These are phyloP conservation scores for Gnatocerus cornutus DNA, from an alignment of 2,888 invertebrate species.

Conservation along the genomic window DNA sequence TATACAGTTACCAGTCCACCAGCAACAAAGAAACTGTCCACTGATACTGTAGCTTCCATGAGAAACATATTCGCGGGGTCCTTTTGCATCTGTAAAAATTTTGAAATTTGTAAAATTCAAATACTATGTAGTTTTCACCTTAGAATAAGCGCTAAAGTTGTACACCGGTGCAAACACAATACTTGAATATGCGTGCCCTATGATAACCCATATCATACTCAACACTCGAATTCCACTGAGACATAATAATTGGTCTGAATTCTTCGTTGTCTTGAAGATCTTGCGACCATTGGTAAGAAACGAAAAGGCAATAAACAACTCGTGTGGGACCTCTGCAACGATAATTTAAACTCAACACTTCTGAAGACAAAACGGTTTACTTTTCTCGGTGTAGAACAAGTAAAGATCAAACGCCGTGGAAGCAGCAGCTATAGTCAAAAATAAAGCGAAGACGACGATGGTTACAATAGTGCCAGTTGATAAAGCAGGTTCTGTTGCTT, in stretches of 20 bases:
- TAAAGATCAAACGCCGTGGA: slow-evolving; percentile 19
- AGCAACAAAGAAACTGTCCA: slow-evolving; percentile 77
- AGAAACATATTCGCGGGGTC: slow-evolving; percentile 44
- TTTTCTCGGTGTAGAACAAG: slow-evolving; percentile 17
- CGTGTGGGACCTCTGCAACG: slow-evolving; percentile 25
- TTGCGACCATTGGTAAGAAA: slow-evolving; percentile 39
- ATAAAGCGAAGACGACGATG: slow-evolving; percentile 11
- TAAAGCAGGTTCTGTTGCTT: slow-evolving; percentile 30
- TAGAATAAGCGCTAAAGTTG: no score
- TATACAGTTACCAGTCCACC: slow-evolving; percentile 75
- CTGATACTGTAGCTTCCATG: slow-evolving; percentile 72
- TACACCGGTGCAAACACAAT: slow-evolving; percentile 14
- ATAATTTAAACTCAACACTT: no score
- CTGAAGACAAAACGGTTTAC: neutral
- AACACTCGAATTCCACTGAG: slow-evolving; percentile 70
- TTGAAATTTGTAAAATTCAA: neutral
- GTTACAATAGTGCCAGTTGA: slow-evolving; percentile 32
- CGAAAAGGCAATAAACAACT: slow-evolving; percentile 42
- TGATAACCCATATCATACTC: slow-evolving; percentile 70
- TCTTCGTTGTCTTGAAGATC: slow-evolving; percentile 14
- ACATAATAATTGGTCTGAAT: slow-evolving; percentile 63
- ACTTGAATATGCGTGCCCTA: slow-evolving; percentile 67
- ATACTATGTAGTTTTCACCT: no score
- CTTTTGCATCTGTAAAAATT: slow-evolving; percentile 67
- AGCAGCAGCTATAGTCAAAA: neutral